These are phyloP conservation scores for Ceyx melanurus DNA, from an alignment of 2,113 vertebrate species.

Conservation along the genomic window DNA sequence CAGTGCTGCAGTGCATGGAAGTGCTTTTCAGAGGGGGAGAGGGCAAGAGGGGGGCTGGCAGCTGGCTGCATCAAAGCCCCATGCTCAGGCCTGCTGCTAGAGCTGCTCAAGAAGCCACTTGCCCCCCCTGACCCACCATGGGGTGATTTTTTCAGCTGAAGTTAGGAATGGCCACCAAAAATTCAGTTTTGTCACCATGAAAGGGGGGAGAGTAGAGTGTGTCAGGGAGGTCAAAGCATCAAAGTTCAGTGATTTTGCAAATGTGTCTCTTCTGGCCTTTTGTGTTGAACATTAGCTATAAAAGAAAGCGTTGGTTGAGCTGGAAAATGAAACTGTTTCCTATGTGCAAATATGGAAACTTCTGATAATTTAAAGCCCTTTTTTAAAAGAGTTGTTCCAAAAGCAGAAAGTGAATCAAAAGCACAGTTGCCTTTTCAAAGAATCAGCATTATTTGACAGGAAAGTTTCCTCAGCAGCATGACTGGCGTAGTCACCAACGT, in stretches of 20 bases:
- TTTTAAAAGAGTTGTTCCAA: neutral
- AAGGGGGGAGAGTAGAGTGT: neutral
- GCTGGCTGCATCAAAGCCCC: fast-evolving
- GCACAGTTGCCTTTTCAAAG: neutral
- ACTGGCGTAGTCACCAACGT: fast-evolving
- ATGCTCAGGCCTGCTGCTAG: neutral
- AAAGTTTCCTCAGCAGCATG: neutral
- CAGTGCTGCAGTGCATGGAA: neutral
- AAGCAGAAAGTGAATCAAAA: neutral
- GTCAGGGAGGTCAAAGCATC: neutral
- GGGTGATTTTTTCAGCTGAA: neutral
- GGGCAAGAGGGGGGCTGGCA: neutral
- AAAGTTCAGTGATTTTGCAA: neutral
- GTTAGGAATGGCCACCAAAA: neutral
- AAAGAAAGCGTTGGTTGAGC: constrained; percentile 15
- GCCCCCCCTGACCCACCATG: fast-evolving
- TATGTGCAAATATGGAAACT: constrained; percentile 18
- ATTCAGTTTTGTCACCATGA: neutral
- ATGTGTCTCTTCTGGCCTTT: neutral
- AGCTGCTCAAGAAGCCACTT: neutral
- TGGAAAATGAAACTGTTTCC: constrained; percentile 18
- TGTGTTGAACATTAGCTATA: constrained; percentile 4
- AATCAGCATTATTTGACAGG: neutral
- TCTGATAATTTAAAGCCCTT: constrained; percentile 14
- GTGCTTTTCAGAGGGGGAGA: neutral